Evolutionary conservation across 1,140 invertebrate genomes (phyloP).

Genomic region (Pseudoatta argentina): DNA sequence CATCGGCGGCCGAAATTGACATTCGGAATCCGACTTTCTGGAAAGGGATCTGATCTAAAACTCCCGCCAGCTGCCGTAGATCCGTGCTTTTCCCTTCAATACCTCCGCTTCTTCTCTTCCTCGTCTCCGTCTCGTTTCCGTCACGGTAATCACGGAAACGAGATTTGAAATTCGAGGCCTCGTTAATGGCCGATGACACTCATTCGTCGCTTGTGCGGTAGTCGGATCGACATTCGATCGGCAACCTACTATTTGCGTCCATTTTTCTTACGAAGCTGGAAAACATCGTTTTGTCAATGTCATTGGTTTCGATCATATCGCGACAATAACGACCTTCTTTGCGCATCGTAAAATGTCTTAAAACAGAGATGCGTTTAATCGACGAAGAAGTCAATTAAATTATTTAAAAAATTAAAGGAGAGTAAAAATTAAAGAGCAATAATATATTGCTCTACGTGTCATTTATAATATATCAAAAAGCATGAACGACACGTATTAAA

Average conservation of each 20-base stretch:
- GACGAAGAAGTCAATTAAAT: background rate
- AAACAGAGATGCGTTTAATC: background rate
- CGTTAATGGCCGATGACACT: slow-evolving; percentile 75
- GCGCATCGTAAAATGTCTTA: background rate
- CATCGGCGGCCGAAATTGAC: slow-evolving; percentile 66
- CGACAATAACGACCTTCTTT: slow-evolving; percentile 32
- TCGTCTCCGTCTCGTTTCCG: slow-evolving; percentile 64
- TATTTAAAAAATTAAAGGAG: background rate
- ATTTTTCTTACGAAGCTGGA: slow-evolving; percentile 37
- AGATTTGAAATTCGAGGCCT: slow-evolving; percentile 76
- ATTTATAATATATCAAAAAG: no score
- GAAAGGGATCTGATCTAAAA: slow-evolving; percentile 48
- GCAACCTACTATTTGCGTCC: slow-evolving; percentile 62
- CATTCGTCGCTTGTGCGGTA: slow-evolving; percentile 64
- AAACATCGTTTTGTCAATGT: slow-evolving; percentile 14
- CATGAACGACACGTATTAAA: no score
- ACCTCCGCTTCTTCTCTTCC: slow-evolving; percentile 23
- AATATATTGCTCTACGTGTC: background rate
- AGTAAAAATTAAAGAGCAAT: background rate
- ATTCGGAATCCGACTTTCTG: slow-evolving; percentile 62
- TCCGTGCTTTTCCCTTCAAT: slow-evolving; percentile 49
- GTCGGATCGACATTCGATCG: slow-evolving; percentile 71
- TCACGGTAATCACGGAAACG: slow-evolving; percentile 76
- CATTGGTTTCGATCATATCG: slow-evolving; percentile 17
- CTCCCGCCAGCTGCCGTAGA: slow-evolving; percentile 63